phyloP scores from a whole-genome alignment of 1,140 invertebrate species.

The Odontomachus brunneus region DNA sequence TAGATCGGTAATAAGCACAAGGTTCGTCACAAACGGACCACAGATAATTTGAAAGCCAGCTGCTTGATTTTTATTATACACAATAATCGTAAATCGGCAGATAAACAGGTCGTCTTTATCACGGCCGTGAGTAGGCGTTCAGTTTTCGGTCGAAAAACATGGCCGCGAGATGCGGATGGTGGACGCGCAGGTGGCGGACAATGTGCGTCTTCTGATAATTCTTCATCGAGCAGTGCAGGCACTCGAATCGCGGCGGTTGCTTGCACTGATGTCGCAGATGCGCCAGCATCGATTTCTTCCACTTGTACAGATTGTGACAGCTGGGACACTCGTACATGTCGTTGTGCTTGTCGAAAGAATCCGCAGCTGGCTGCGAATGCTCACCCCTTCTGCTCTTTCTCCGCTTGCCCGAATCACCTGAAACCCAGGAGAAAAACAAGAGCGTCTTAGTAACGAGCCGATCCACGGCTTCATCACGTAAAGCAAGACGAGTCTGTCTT shows the following conservation, averaged over 20 bases:
- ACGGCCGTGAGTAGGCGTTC: slow-evolving; percentile 27
- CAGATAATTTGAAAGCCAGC: neutral
- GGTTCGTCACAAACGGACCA: slow-evolving; percentile 20
- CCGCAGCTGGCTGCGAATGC: neutral
- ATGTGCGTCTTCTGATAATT: slow-evolving; percentile 75
- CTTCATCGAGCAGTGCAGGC: slow-evolving; percentile 80
- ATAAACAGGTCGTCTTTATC: neutral
- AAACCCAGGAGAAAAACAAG: slow-evolving; percentile 41
- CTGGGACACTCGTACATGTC: slow-evolving; percentile 84
- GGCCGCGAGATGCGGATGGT: slow-evolving; percentile 65
- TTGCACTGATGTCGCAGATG: slow-evolving; percentile 86
- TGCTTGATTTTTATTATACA: slow-evolving; percentile 19
- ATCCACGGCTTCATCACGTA: neutral
- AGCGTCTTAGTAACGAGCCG: slow-evolving; percentile 24
- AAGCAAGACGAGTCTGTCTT: neutral
- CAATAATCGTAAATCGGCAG: neutral
- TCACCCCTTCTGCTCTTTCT: neutral
- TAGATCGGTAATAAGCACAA: neutral
- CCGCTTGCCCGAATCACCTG: slow-evolving; percentile 28
- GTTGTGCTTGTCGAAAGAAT: neutral
- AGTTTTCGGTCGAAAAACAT: slow-evolving; percentile 65
- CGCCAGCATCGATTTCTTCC: slow-evolving; percentile 87
- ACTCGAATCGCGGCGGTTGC: slow-evolving; percentile 85
- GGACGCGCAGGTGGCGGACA: slow-evolving; percentile 65
- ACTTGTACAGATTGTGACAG: slow-evolving; percentile 85